These are phyloP conservation scores for Peromyscus eremicus DNA, from an alignment of 2,797 vertebrate genomes.

Conservation along the genomic window DNA sequence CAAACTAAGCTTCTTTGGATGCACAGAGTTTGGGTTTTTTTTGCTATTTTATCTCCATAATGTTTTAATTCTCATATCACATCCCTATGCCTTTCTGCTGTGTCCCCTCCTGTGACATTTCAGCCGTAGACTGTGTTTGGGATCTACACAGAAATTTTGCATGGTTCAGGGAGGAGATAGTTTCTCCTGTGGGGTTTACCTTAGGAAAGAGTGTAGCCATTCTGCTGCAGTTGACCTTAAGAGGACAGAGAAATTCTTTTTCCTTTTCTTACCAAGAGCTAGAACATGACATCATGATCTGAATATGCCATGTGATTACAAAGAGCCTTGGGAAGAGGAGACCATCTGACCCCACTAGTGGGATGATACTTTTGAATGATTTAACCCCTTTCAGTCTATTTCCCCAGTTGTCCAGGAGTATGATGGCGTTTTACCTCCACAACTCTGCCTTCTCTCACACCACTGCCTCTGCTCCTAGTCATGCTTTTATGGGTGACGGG, in stretches of 20 bases:
- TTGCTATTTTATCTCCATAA: not conserved
- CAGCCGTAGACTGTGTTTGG: not conserved
- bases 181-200: conserved; percentile 10
- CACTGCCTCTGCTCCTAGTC: not conserved
- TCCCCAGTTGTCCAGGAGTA: not conserved
- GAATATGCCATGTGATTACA: not conserved
- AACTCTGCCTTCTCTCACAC: too few relatives aligned
- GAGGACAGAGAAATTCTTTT: not conserved
- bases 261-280: conserved; percentile 25
- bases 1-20: conserved; percentile 45
- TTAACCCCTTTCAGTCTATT: not conserved
- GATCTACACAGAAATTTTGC: not conserved
- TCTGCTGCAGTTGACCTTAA: not conserved
- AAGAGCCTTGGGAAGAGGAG: conserved; percentile 44
- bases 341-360: conserved; percentile 52
- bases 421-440: not conserved
- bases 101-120: conserved; percentile 16
- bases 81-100: not conserved
- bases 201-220: not conserved
- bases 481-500: fast-evolving
- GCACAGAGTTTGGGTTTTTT: not conserved
- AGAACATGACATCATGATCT: conserved; percentile 53
- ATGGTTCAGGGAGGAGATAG: not conserved
- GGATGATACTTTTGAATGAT: conserved; percentile 2
- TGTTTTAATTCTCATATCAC: not conserved